Evolutionary conservation across 2,888 invertebrate genomes (phyloP).

Genomic region (Noctua pronuba): DNA sequence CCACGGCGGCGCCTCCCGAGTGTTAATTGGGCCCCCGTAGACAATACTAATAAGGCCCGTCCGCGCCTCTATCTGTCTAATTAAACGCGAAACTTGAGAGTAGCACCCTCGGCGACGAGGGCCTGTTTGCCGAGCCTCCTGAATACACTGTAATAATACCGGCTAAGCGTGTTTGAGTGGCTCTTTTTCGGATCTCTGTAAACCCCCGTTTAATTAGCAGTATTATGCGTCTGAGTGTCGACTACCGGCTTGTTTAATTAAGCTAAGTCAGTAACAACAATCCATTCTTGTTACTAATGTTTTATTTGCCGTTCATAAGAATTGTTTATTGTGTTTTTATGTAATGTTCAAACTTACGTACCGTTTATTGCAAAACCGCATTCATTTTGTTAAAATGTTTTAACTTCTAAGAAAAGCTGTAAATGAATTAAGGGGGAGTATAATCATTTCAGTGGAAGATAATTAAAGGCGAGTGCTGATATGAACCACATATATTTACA

Average conservation of each 20-base stretch:
- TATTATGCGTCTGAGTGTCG: conserved; percentile 90
- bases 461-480: conserved; percentile 41
- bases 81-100: conserved; percentile 91
- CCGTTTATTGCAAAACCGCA: conserved; percentile 43
- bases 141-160: conserved; percentile 90
- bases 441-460: conserved; percentile 29
- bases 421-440: conserved; percentile 22
- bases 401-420: conserved; percentile 45
- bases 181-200: conserved; percentile 90
- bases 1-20: conserved; percentile 85
- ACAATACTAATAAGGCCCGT: conserved; percentile 91
- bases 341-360: conserved; percentile 44
- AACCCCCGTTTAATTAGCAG: conserved; percentile 90
- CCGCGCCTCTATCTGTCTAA: conserved; percentile 90
- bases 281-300: conserved; percentile 82
- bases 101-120: conserved; percentile 88
- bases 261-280: conserved; percentile 89
- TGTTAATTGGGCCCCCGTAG: conserved; percentile 91
- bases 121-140: conserved; percentile 89
- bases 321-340: conserved; percentile 72
- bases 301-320: conserved; percentile 77
- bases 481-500: conserved; percentile 37
- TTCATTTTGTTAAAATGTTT: conserved; percentile 43
- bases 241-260: conserved; percentile 89
- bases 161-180: conserved; percentile 90